Conservation (phyloP, 2,113 vertebrate genomes). For the Cyphomyrus discorhynchus region DNA sequence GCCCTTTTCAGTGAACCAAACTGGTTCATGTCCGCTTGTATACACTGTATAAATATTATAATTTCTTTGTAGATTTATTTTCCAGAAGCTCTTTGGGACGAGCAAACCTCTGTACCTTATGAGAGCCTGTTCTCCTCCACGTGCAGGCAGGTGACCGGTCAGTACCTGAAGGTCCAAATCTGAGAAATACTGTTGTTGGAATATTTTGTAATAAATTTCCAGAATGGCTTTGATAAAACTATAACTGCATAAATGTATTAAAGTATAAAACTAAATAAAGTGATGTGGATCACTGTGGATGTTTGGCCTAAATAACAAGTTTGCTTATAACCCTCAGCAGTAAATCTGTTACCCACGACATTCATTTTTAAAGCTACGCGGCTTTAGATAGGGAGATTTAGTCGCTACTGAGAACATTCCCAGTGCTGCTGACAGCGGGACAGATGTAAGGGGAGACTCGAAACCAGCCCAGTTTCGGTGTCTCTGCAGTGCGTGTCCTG, state of each 20-base stretch:
- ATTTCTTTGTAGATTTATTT: neutral
- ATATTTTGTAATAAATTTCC: neutral
- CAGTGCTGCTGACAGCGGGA: neutral
- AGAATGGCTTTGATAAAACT: neutral
- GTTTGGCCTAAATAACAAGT: neutral
- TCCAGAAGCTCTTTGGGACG: neutral
- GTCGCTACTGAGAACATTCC: neutral
- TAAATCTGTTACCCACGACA: slow-evolving; percentile 5
- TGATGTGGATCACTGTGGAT: neutral
- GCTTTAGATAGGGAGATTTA: neutral
- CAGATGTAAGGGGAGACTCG: neutral
- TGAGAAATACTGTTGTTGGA: neutral
- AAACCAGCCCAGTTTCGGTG: neutral
- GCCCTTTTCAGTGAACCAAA: neutral
- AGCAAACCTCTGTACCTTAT: neutral
- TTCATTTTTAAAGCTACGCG: neutral
- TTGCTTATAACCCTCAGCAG: neutral
- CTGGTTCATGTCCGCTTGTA: neutral
- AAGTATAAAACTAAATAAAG: neutral
- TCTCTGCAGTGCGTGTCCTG: neutral
- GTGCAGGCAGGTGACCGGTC: neutral
- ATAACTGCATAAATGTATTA: neutral
- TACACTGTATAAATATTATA: neutral
- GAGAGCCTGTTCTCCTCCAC: neutral
- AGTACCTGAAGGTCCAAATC: neutral